A percentile compares a stretch with the other conserved stretches of the same genome.
Evolutionary conservation across 2,113 vertebrate genomes (phyloP).

Genomic region (Catagonus wagneri): DNA sequence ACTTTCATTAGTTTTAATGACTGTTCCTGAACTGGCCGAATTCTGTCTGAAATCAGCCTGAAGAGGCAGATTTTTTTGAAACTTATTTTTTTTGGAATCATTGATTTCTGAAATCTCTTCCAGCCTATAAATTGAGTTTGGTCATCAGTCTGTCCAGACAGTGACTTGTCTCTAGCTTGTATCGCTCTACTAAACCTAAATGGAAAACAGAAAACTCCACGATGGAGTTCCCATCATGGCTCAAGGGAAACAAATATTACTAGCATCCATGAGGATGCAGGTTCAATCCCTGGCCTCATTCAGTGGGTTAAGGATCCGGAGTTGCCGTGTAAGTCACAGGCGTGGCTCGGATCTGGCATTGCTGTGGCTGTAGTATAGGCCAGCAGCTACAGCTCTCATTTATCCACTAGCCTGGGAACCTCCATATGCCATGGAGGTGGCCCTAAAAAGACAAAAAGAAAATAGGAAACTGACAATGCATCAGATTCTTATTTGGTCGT

Average conservation of each 20-base stretch:
- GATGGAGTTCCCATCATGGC: too few relatives aligned
- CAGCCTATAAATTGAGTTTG: background rate
- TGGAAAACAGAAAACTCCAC: background rate
- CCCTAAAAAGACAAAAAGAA: background rate
- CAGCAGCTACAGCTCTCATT: too few relatives aligned
- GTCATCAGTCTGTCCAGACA: background rate
- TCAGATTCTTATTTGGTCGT: background rate
- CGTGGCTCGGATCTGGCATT: too few relatives aligned
- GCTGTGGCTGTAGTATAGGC: too few relatives aligned
- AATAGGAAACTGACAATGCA: accelerated
- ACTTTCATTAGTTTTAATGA: slow-evolving; percentile 6
- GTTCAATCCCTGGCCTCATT: too few relatives aligned
- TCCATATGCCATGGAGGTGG: too few relatives aligned
- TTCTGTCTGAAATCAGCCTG: background rate
- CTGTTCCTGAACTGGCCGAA: background rate
- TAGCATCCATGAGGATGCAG: too few relatives aligned
- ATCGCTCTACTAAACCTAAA: accelerated
- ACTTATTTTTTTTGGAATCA: background rate
- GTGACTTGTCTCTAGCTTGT: accelerated
- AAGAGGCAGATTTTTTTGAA: background rate
- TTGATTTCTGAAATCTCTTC: background rate
- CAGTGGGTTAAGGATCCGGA: too few relatives aligned
- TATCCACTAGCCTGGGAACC: too few relatives aligned
- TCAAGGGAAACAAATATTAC: too few relatives aligned
- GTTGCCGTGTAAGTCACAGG: too few relatives aligned